Evolutionary conservation across 1,140 invertebrate genomes (phyloP), one percentile per base, ranked within the genome.

Genomic region (Drosophila parabipectinata): DNA sequence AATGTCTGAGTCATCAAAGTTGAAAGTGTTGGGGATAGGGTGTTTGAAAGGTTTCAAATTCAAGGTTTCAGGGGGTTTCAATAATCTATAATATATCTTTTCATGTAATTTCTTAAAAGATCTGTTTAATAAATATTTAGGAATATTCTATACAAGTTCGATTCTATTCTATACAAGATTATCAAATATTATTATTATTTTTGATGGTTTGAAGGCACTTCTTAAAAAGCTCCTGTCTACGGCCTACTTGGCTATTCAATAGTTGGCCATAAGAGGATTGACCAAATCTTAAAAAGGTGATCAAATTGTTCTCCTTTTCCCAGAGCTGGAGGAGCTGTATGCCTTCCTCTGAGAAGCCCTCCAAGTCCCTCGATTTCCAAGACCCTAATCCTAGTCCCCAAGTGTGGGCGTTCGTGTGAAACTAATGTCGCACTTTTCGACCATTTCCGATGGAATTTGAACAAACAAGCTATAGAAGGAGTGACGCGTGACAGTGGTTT

Each of bases 401-500:
- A 73, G 80, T 64, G 80, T 87, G 82, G 82, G 82, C 82, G 82
- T 85, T 85, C 82, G 83, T 85, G 82, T 85, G 78, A 87, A 85
- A 82, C 71, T 71, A 82, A 82, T 82, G 79, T 82, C 79, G 79
- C 53, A 59, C 62, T 71, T 44, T 18, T 48, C 32, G 44, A 45
- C 63, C 59, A 62, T 59, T 60, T 52, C 71, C 44, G 55, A 77
- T 66, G 72, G 48, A 64, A 69, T 72, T 75, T 87, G 64, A 82
- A 87, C 83, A 87, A 87, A 82, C 78, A 72, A 87, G 66, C 53
- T 61, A 61, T 48, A 56, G 75, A 68, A 37, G 12, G 77, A 73
- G 41, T 85, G 81, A 83, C 75, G 78, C 51, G 47, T 28, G 24
- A 87, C 78, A 74, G 73, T 69, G 63, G 63, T 47, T 1, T 28